These are phyloP conservation scores for rabbit (Oryctolagus cuniculus) DNA, from an alignment of 2,113 vertebrate species.

Conservation along the genomic window mOryCun1.1 NC_091441.1:101911501-101912000, in stretches of 20 bases:
- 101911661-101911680: not conserved
- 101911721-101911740: not conserved
- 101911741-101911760: not conserved
- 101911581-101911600: not conserved
- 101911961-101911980: constrained; percentile 74
- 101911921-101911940: constrained; percentile 86
- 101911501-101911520: not conserved
- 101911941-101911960: constrained; percentile 87
- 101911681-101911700: not conserved
- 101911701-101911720: fast-evolving
- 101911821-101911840: not conserved
- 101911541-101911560: not conserved
- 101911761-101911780: not conserved
- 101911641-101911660: not conserved
- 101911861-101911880: constrained; percentile 61
- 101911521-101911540: not conserved
- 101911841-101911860: constrained; percentile 2
- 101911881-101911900: constrained; percentile 5
- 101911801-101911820: constrained; percentile 50
- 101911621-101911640: not conserved
- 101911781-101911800: constrained; percentile 32
- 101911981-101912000: constrained; percentile 72
- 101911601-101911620: not conserved
- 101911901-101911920: constrained; percentile 70
- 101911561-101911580: not conserved